Evolutionary conservation across 2,113 vertebrate genomes (phyloP).

Genomic region (Blennius ocellaris): DNA sequence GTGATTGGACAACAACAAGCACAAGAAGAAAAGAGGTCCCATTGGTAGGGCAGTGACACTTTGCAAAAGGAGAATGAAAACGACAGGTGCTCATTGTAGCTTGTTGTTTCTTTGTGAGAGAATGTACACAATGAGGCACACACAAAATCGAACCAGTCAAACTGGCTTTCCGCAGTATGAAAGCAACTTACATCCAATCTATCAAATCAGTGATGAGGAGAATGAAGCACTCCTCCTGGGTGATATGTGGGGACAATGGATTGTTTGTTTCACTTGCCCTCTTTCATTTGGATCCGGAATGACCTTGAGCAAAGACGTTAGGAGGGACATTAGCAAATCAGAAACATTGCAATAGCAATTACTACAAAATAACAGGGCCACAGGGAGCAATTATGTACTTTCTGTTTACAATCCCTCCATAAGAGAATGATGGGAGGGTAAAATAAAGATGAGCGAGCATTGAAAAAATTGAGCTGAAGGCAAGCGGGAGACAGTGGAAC

Average conservation of each 20-base stretch:
- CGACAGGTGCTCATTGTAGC: background rate
- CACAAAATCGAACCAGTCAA: slow-evolving; percentile 3
- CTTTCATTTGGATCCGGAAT: slow-evolving; percentile 53
- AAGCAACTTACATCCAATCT: slow-evolving; percentile 21
- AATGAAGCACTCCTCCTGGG: slow-evolving; percentile 28
- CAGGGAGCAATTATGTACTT: slow-evolving; percentile 75
- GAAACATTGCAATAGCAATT: slow-evolving; percentile 77
- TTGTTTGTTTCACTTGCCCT: slow-evolving; percentile 45
- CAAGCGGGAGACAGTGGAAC: slow-evolving; percentile 23
- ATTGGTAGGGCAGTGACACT: slow-evolving; percentile 6
- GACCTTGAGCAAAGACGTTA: slow-evolving; percentile 66
- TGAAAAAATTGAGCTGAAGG: slow-evolving; percentile 28
- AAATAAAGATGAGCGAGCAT: slow-evolving; percentile 32
- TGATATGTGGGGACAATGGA: slow-evolving; percentile 4
- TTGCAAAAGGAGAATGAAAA: slow-evolving; percentile 31
- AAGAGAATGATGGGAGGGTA: slow-evolving; percentile 33
- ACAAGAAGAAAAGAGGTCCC: slow-evolving; percentile 24
- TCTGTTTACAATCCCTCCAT: slow-evolving; percentile 65
- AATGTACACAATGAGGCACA: background rate
- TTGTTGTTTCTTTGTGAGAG: slow-evolving; percentile 27
- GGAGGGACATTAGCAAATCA: slow-evolving; percentile 59
- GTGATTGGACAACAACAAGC: slow-evolving; percentile 27
- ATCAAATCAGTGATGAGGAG: slow-evolving; percentile 32
- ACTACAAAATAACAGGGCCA: slow-evolving; percentile 71
- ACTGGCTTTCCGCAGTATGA: slow-evolving; percentile 11